Conservation (phyloP, 1,140 invertebrate genomes). For the Potamilus streckersoni region DNA sequence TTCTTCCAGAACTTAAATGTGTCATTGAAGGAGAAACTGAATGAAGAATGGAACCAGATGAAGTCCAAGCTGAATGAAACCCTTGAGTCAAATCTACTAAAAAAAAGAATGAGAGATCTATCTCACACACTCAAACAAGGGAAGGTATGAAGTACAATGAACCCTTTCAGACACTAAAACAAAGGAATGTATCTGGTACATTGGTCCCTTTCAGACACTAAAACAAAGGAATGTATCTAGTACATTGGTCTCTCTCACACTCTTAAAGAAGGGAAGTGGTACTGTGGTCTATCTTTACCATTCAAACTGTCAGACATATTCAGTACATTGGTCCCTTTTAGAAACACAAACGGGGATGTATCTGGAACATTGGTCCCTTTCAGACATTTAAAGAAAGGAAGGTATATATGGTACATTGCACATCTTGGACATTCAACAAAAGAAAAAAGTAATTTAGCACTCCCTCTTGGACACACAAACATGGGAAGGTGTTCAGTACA, state of each 20-base stretch:
- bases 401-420: conserved; percentile 27
- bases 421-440: too few relatives aligned
- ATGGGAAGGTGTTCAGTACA: too few relatives aligned
- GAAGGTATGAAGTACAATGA: conserved; percentile 33
- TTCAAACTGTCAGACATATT: too few relatives aligned
- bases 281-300: too few relatives aligned
- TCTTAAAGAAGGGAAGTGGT: too few relatives aligned
- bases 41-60: conserved; percentile 40
- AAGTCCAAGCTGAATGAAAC: conserved; percentile 38
- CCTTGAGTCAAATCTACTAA: conserved; percentile 52
- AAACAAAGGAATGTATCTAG: too few relatives aligned
- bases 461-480: too few relatives aligned
- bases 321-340: too few relatives aligned
- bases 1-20: conserved; percentile 49
- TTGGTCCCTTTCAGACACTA: too few relatives aligned
- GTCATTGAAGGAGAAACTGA: conserved; percentile 49
- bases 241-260: too few relatives aligned
- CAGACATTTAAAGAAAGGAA: conserved; percentile 52
- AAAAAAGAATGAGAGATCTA: conserved; percentile 54
- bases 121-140: conserved; percentile 52
- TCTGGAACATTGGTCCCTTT: conserved; percentile 34
- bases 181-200: conserved; percentile 38
- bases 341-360: too few relatives aligned
- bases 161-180: conserved; percentile 52
- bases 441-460: too few relatives aligned